Percentiles rank a stretch among this genome's conserved stretches.
Evolutionary conservation across 2,113 vertebrate genomes (phyloP).

Genomic region (Ploceus nigricollis): DNA sequence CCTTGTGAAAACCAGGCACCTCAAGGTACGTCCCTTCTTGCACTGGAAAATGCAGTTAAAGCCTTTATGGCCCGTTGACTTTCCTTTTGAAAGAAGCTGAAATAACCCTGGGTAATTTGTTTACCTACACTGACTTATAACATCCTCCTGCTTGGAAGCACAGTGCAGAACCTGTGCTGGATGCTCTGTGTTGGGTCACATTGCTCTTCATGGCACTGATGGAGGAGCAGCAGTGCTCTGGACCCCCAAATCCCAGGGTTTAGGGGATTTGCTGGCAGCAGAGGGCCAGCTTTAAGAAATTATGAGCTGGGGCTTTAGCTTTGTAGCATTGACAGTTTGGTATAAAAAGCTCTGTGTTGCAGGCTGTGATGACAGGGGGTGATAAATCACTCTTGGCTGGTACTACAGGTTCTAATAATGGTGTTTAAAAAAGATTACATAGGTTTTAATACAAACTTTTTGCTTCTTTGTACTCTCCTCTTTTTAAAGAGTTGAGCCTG

Average conservation of each 20-base stretch:
- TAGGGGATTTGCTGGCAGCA: not conserved
- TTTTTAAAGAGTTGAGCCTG: not conserved
- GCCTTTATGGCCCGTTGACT: not conserved
- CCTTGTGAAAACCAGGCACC: not conserved
- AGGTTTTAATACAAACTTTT: slow-evolving; percentile 43
- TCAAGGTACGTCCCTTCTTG: accelerated
- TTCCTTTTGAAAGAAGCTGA: not conserved
- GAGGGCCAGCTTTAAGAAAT: slow-evolving; percentile 17
- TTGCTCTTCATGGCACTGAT: accelerated
- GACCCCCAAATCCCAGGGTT: not conserved
- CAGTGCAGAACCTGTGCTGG: not conserved
- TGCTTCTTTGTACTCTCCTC: slow-evolving; percentile 11
- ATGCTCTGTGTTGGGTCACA: not conserved
- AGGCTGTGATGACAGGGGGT: slow-evolving; percentile 11
- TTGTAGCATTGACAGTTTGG: slow-evolving; percentile 18
- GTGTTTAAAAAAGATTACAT: slow-evolving; percentile 51
- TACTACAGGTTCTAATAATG: slow-evolving; percentile 46
- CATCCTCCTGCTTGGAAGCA: not conserved
- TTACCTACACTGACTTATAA: not conserved
- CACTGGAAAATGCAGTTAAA: not conserved
- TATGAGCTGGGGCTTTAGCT: not conserved
- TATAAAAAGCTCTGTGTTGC: slow-evolving; percentile 42
- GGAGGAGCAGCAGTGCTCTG: not conserved
- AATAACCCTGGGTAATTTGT: not conserved
- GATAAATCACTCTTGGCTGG: slow-evolving; percentile 52